Evolutionary conservation across 2,888 invertebrate genomes (phyloP).

Genomic region (Colletes collaris): DNA sequence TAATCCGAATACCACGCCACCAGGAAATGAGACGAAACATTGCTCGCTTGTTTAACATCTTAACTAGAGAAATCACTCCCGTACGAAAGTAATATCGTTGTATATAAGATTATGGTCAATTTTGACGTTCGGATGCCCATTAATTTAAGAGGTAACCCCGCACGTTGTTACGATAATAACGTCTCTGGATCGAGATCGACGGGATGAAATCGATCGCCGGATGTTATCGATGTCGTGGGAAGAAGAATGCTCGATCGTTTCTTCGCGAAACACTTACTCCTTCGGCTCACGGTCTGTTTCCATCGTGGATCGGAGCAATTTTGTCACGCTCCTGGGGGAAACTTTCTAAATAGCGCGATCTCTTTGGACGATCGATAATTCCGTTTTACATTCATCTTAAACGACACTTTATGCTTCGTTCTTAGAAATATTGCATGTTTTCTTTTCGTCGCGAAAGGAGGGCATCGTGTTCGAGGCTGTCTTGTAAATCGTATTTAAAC

Average conservation of each 20-base stretch:
- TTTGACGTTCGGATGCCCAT: slow-evolving; percentile 10
- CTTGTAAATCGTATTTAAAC: neutral
- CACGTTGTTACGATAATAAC: too few species aligned
- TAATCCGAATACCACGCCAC: slow-evolving; percentile 22
- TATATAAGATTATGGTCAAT: slow-evolving; percentile 16
- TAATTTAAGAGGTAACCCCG: neutral
- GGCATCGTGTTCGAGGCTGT: neutral
- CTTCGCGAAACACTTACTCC: slow-evolving; percentile 75
- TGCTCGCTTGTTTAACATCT: slow-evolving; percentile 46
- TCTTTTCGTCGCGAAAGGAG: neutral
- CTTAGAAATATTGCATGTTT: neutral
- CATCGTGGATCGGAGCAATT: slow-evolving; percentile 70
- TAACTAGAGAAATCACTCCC: slow-evolving; percentile 14
- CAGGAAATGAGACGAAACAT: slow-evolving; percentile 12
- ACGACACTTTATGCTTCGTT: neutral
- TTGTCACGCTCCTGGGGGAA: slow-evolving; percentile 75
- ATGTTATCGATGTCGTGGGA: slow-evolving; percentile 18
- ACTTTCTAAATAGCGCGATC: slow-evolving; percentile 75
- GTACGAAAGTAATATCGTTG: slow-evolving; percentile 19
- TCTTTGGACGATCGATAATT: slow-evolving; percentile 50
- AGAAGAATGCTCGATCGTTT: slow-evolving; percentile 67
- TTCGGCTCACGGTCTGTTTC: slow-evolving; percentile 75
- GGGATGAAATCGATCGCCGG: slow-evolving; percentile 6
- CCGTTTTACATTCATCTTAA: slow-evolving; percentile 8
- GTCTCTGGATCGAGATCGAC: neutral